These are phyloP conservation scores for Platycheirus rosarum DNA, from an alignment of 2,888 invertebrate genomes.

Conservation along the genomic window DNA sequence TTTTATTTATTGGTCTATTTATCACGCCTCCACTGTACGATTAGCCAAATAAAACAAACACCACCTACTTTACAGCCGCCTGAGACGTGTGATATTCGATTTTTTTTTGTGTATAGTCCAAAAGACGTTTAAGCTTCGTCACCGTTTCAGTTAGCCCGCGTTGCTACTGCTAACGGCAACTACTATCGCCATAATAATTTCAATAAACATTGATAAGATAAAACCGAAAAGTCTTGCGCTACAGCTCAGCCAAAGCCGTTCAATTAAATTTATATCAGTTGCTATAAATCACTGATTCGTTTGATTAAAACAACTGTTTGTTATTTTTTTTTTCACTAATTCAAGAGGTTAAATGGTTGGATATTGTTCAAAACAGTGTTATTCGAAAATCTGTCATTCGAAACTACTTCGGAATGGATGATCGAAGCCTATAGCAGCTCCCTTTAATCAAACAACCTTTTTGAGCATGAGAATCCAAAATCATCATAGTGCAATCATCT, in stretches of 20 bases:
- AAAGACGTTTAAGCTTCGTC: slow-evolving; percentile 68
- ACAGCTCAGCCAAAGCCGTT: slow-evolving; percentile 5
- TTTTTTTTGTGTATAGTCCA: slow-evolving; percentile 46
- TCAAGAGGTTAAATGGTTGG: not conserved
- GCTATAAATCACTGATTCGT: not conserved
- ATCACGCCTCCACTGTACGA: slow-evolving; percentile 47
- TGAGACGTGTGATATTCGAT: slow-evolving; percentile 43
- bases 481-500: not conserved
- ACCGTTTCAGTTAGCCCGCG: slow-evolving; percentile 71
- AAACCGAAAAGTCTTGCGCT: slow-evolving; percentile 25
- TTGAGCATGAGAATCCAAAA: not conserved
- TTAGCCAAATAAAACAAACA: slow-evolving; percentile 50
- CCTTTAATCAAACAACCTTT: too few species aligned
- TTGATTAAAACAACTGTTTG: not conserved
- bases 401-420: not conserved
- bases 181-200: slow-evolving; percentile 55
- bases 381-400: not conserved
- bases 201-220: slow-evolving; percentile 68
- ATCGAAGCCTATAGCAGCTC: too few species aligned
- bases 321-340: not conserved
- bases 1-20: not conserved
- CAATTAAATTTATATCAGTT: not conserved
- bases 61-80: slow-evolving; percentile 41
- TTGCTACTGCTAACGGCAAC: slow-evolving; percentile 70
- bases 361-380: not conserved